Evolutionary conservation across 2,888 invertebrate genomes (phyloP).

Genomic region (Tetropium fuscum): DNA sequence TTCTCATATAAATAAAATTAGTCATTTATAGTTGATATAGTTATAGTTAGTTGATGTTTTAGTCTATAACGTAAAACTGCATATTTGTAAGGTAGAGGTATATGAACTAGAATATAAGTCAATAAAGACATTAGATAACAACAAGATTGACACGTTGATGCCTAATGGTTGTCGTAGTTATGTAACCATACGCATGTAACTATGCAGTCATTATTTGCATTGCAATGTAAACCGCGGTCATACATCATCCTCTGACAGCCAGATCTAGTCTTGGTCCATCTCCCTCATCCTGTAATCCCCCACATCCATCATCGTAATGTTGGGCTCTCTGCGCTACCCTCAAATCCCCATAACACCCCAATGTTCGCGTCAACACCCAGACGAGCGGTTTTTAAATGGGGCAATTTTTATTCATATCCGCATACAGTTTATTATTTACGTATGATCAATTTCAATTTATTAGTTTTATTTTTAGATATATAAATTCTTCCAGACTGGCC

Average conservation of each 20-base stretch:
- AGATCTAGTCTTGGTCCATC: conserved; percentile 62
- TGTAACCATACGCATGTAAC: conserved; percentile 34
- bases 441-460: conserved; percentile 52
- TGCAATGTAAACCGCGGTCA: conserved; percentile 58
- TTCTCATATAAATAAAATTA: too few relatives aligned
- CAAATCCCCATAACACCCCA: conserved; percentile 28
- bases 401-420: conserved; percentile 52
- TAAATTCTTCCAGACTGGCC: conserved; percentile 3
- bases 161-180: conserved; percentile 36
- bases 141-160: conserved; percentile 33
- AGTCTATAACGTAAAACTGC: too few relatives aligned
- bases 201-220: conserved; percentile 37
- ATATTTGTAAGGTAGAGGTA: too few relatives aligned
- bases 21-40: too few relatives aligned
- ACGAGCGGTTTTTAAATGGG: conserved; percentile 46
- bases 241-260: conserved; percentile 61
- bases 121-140: conserved; percentile 12
- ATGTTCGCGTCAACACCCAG: conserved; percentile 40
- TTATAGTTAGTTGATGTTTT: too few relatives aligned
- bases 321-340: conserved; percentile 42
- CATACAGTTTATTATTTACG: conserved; percentile 50
- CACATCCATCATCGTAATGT: conserved; percentile 60
- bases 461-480: conserved; percentile 31
- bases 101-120: neutral
- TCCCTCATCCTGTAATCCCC: conserved; percentile 59